Evolutionary conservation across 2,797 vertebrate genomes (phyloP).

Genomic region (Lepilemur ruficaudatus): DNA sequence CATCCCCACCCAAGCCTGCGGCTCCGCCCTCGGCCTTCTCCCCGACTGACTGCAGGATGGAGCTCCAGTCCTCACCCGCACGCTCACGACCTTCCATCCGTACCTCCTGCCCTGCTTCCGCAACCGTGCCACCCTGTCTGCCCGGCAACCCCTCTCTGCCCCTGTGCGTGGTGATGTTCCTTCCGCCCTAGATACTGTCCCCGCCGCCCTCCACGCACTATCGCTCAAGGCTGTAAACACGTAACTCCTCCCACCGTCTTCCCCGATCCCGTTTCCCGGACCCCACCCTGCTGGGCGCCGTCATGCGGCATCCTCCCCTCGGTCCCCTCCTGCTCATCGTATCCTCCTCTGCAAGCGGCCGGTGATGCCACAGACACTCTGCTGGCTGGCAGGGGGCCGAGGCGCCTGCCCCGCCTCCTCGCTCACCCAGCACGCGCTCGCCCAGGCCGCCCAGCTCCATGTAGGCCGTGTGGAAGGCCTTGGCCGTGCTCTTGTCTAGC

Average conservation of each 20-base stretch:
- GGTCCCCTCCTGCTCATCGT: background rate
- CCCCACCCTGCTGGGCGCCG: background rate
- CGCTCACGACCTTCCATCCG: background rate
- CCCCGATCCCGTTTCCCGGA: background rate
- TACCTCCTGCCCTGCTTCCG: background rate
- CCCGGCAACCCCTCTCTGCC: background rate
- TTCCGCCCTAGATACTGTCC: background rate
- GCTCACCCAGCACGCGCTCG: constrained; percentile 87
- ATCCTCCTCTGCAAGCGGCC: background rate
- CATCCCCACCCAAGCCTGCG: background rate
- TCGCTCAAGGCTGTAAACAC: background rate
- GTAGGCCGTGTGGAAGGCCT: constrained; percentile 87
- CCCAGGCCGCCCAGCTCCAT: constrained; percentile 88
- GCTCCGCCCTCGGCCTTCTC: background rate
- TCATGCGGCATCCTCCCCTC: background rate
- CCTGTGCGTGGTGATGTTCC: background rate
- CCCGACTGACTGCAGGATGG: background rate
- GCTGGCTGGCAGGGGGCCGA: background rate
- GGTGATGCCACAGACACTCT: background rate
- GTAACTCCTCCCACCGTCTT: background rate
- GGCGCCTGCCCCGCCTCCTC: background rate
- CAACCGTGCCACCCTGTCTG: background rate
- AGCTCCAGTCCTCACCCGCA: background rate
- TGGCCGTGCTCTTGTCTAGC: constrained; percentile 78
- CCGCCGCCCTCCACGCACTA: background rate